Percentiles rank a stretch among this genome's conserved stretches.
These are phyloP conservation scores for Heterotis niloticus DNA, from an alignment of 2,113 vertebrate species.

Conservation along the genomic window DNA sequence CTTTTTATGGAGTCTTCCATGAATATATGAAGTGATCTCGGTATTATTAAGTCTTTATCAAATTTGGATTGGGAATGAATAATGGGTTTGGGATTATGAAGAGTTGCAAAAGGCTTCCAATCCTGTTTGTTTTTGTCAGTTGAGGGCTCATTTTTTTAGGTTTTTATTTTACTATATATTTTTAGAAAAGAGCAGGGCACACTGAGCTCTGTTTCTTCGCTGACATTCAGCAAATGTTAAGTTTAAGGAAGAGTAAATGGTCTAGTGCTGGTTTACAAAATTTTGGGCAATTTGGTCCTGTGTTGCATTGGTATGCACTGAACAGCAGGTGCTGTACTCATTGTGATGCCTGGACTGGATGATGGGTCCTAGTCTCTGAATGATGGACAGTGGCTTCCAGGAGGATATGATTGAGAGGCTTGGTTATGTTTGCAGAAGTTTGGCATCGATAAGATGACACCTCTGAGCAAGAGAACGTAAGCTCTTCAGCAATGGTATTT, in stretches of 20 bases:
- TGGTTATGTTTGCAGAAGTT: slow-evolving; percentile 2
- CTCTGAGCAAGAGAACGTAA: background rate
- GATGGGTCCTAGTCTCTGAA: slow-evolving; percentile 3
- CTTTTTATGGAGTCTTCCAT: too few relatives aligned
- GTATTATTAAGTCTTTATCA: too few relatives aligned
- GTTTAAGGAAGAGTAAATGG: background rate
- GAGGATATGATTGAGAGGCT: background rate
- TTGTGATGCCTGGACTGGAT: background rate
- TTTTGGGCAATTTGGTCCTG: background rate
- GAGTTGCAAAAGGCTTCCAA: too few relatives aligned
- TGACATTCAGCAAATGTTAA: background rate
- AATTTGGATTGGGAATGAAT: too few relatives aligned
- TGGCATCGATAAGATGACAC: slow-evolving; percentile 5
- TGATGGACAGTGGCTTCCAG: background rate
- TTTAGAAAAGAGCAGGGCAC: background rate
- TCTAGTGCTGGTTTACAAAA: background rate
- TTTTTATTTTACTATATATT: too few relatives aligned
- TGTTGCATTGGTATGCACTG: background rate
- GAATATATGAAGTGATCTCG: too few relatives aligned
- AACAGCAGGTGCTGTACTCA: background rate
- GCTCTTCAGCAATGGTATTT: background rate
- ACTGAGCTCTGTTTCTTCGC: background rate
- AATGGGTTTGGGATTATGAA: too few relatives aligned
- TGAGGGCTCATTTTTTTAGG: too few relatives aligned
- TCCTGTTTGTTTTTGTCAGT: too few relatives aligned